These are phyloP conservation scores for Campoplex capitator DNA, from an alignment of 2,888 invertebrate genomes.

Conservation along the genomic window DNA sequence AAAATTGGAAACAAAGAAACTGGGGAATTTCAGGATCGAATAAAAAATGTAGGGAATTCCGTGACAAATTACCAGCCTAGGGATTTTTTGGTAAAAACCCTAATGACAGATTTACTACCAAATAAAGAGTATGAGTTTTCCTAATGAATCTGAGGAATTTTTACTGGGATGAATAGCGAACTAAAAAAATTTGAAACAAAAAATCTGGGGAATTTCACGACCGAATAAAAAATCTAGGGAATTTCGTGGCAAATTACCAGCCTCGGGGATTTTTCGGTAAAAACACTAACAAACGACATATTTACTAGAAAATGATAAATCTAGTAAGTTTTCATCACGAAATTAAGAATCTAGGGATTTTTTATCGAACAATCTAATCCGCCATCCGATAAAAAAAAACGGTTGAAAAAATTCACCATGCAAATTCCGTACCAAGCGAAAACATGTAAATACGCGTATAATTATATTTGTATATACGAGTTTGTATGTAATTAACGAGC, in stretches of 20 bases:
- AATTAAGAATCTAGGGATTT: not conserved
- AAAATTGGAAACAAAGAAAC: too few relatives aligned
- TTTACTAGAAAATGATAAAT: not conserved
- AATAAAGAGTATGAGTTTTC: not conserved
- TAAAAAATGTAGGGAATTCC: not conserved
- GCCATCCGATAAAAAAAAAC: not conserved
- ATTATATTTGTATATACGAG: constrained; percentile 8
- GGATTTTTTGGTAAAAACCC: too few relatives aligned
- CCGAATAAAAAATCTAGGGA: not conserved
- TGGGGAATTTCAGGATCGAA: too few relatives aligned
- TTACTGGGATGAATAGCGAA: too few relatives aligned
- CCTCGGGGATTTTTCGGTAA: not conserved
- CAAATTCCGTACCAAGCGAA: not conserved
- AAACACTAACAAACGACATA: not conserved
- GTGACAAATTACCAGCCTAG: not conserved
- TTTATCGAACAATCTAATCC: not conserved
- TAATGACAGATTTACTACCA: not conserved
- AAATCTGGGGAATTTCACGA: not conserved
- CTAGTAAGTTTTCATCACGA: too few relatives aligned
- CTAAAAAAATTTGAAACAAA: not conserved
- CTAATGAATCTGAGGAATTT: too few relatives aligned
- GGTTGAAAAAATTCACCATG: not conserved
- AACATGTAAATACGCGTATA: not conserved
- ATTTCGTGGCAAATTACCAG: not conserved
- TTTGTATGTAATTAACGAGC: constrained; percentile 10